Conservation (phyloP, 2,888 invertebrate species). For the Synergus laeviventris region DNA sequence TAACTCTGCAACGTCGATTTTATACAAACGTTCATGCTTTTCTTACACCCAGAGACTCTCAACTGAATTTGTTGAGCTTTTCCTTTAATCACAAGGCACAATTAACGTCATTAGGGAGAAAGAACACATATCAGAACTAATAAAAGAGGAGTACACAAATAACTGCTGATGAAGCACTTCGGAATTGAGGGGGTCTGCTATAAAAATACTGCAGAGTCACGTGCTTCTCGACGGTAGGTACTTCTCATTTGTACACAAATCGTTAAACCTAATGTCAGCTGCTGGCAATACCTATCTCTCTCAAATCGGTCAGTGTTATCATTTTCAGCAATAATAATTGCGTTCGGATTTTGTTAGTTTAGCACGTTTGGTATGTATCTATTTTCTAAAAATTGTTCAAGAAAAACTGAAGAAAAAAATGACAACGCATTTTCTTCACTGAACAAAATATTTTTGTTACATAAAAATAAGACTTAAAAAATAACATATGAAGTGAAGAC, state of each 20-base stretch:
- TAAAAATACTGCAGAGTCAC: conserved; percentile 38
- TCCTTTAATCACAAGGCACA: background rate
- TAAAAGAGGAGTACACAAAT: background rate
- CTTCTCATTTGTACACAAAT: conserved; percentile 37
- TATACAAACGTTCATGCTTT: conserved; percentile 32
- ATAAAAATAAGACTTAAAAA: no score
- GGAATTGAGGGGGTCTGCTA: conserved; percentile 12
- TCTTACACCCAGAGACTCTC: background rate
- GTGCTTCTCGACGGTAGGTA: conserved; percentile 36
- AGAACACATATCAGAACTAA: conserved; percentile 6
- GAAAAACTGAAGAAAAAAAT: no score
- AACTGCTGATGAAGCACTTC: conserved; percentile 22
- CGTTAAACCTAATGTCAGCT: conserved; percentile 27
- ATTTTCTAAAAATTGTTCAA: no score
- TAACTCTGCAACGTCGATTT: conserved; percentile 5
- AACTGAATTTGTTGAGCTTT: conserved; percentile 9
- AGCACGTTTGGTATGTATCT: no score
- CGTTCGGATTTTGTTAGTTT: background rate
- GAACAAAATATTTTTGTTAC: no score
- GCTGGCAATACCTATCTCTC: conserved; percentile 7
- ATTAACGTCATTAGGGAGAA: background rate
- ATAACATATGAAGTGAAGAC: no score
- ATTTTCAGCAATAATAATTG: conserved; percentile 22
- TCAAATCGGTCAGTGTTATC: conserved; percentile 26
- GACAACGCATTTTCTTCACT: no score